Evolutionary conservation across 2,113 vertebrate species (phyloP).

Genomic region (Noturus placidus): DNA sequence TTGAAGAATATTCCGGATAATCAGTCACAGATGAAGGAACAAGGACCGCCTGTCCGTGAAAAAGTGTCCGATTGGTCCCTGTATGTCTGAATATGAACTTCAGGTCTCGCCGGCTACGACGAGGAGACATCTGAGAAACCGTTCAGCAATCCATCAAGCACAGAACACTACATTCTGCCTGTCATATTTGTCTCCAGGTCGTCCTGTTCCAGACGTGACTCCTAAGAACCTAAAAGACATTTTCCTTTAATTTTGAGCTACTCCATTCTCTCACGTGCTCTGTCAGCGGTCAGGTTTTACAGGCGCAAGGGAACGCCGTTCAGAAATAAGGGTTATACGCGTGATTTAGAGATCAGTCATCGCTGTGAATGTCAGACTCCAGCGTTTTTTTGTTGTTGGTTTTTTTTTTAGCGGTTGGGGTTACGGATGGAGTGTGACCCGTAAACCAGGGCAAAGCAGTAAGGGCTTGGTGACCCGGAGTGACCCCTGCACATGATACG

Average conservation of each 20-base stretch:
- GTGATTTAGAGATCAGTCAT: conserved; percentile 26
- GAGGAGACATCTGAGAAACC: neutral
- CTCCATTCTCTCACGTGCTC: neutral
- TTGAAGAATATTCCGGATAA: neutral
- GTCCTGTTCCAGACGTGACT: neutral
- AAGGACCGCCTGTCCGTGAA: neutral
- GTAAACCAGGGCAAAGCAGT: conserved; percentile 29
- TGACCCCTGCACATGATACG: conserved; percentile 10
- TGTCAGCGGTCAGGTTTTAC: neutral
- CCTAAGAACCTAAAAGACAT: neutral
- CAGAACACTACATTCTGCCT: neutral
- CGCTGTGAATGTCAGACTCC: neutral
- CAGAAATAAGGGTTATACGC: neutral
- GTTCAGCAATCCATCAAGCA: neutral
- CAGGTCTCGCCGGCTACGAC: neutral
- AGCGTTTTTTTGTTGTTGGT: neutral
- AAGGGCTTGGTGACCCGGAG: conserved; percentile 10
- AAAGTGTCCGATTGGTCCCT: neutral
- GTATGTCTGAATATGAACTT: neutral
- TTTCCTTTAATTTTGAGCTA: neutral
- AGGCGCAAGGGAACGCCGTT: neutral
- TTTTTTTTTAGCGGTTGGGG: neutral
- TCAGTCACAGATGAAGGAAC: conserved; percentile 5
- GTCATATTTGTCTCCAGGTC: neutral
- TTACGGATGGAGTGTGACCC: conserved; percentile 33